These are phyloP conservation scores for Hoplodrina ambigua DNA, from an alignment of 2,888 invertebrate species.

Conservation along the genomic window DNA sequence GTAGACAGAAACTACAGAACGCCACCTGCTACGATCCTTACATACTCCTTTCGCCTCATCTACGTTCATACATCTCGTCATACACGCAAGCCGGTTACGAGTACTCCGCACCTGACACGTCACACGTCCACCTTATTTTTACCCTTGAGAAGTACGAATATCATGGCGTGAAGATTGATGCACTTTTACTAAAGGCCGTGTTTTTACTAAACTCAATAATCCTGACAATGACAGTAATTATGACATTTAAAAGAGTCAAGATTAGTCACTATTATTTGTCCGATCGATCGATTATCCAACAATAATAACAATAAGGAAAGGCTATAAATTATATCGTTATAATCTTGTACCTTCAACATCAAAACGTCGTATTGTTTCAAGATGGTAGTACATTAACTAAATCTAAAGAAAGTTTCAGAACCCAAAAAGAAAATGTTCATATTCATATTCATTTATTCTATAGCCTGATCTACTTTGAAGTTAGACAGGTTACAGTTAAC, in stretches of 20 bases:
- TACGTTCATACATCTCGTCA: too few relatives aligned
- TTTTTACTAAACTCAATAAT: neutral
- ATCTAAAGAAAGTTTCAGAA: too few relatives aligned
- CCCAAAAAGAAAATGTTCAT: too few relatives aligned
- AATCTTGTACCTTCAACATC: slow-evolving; percentile 20
- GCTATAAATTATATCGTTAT: slow-evolving; percentile 32
- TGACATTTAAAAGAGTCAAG: slow-evolving; percentile 9
- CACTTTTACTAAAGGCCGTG: neutral
- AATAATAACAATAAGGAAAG: slow-evolving; percentile 22
- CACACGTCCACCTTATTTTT: neutral
- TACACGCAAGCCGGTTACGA: too few relatives aligned
- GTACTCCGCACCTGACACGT: neutral
- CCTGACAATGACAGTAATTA: slow-evolving; percentile 4
- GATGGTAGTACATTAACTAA: too few relatives aligned
- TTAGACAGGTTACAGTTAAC: too few relatives aligned
- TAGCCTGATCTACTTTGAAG: too few relatives aligned
- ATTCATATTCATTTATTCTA: too few relatives aligned
- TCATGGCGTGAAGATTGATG: neutral
- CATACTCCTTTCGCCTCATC: too few relatives aligned
- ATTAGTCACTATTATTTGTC: slow-evolving; percentile 26
- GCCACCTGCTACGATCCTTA: too few relatives aligned
- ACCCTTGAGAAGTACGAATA: neutral
- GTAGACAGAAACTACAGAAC: too few relatives aligned
- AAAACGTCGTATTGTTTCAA: neutral
- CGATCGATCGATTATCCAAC: slow-evolving; percentile 18